Base-by-base conservation (phyloP, 1,140 invertebrate genomes). In the Bombyx mandarina region DNA sequence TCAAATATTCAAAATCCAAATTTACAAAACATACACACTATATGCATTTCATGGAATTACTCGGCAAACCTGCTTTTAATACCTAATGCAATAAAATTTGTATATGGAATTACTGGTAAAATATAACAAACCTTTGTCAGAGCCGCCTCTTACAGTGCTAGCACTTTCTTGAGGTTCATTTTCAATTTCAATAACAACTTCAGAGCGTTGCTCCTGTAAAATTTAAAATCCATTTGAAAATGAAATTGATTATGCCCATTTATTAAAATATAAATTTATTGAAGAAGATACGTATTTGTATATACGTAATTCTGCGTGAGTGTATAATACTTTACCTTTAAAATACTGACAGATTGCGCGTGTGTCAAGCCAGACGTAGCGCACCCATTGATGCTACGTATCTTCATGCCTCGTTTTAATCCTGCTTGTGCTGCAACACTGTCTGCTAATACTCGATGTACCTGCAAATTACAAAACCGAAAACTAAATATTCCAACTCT, bases 311-410 rank as follows among this genome's bases (percentile, higher is more conserved):
- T 35, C 26, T 35, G 26, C 1, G 2, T 35, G 26, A 35, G 26
- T 35, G 26, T 2, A 51, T n/a, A 26, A 26, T 58, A 60, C 59
- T 7, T 65, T 71, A 94, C 93, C 90, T 97, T 97, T 1, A 98
- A 89, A 60, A 97, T 92, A 63, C 93, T 91, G 54, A 97, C 90
- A 58, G 95, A 96, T 77, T 97, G 93, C 10, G 92, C 89, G 77
- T 98, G 96, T 42, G 94, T 95, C 18, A 97, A 83, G 54, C 93
- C 94, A 57, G 92, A 90, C 82, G 96, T 94, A 62, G 90, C 91
- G 73, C 91, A 91, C n/a, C 95, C 95, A 82, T 98, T 98, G 63
- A 97, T 96, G 45, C 95, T 96, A 45, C 96, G 86, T 8, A 98
- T 93, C 71, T 95, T 91, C 72, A 97, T 95, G 10, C 96, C 96